These are phyloP conservation scores for Caenorhabditis angaria DNA, from an alignment of 2,888 invertebrate genomes.

Conservation along the genomic window DNA sequence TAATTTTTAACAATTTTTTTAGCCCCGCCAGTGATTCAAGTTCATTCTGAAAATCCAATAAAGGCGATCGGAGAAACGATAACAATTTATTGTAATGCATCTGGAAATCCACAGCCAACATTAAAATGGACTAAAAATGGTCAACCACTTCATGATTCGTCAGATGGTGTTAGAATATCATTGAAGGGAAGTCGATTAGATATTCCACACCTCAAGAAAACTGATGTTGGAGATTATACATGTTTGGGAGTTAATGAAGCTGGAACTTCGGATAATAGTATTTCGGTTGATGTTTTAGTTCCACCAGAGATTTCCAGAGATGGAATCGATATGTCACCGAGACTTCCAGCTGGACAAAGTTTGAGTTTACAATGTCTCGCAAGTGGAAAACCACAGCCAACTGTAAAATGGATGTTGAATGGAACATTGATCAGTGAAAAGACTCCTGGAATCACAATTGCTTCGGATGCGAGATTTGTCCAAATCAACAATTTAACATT, in stretches of 20 bases:
- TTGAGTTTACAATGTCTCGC: constrained; percentile 77
- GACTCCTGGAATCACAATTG: constrained; percentile 38
- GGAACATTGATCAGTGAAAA: constrained; percentile 15
- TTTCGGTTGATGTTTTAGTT: constrained; percentile 77
- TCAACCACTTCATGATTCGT: constrained; percentile 73
- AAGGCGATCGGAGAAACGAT: constrained; percentile 72
- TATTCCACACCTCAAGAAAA: constrained; percentile 63
- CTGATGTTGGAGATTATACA: constrained; percentile 77
- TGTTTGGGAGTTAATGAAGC: constrained; percentile 77
- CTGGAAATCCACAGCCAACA: constrained; percentile 73
- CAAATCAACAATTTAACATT: constrained; percentile 66
- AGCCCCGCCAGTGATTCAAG: constrained; percentile 64
- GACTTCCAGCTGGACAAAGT: constrained; percentile 75
- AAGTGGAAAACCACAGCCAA: constrained; percentile 76
- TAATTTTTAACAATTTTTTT: no score
- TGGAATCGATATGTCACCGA: constrained; percentile 65
- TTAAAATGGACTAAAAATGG: constrained; percentile 75
- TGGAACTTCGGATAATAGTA: constrained; percentile 76
- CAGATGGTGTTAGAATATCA: constrained; percentile 61
- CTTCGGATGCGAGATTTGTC: constrained; percentile 44
- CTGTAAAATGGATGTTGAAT: constrained; percentile 74
- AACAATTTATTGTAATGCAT: constrained; percentile 73
- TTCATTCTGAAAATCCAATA: constrained; percentile 59
- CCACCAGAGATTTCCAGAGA: constrained; percentile 73
- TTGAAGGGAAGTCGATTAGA: constrained; percentile 65